Percentiles rank a stretch among this genome's conserved stretches.
Evolutionary conservation across 2,797 vertebrate genomes (phyloP).

Genomic region (Glossophaga mutica): DNA sequence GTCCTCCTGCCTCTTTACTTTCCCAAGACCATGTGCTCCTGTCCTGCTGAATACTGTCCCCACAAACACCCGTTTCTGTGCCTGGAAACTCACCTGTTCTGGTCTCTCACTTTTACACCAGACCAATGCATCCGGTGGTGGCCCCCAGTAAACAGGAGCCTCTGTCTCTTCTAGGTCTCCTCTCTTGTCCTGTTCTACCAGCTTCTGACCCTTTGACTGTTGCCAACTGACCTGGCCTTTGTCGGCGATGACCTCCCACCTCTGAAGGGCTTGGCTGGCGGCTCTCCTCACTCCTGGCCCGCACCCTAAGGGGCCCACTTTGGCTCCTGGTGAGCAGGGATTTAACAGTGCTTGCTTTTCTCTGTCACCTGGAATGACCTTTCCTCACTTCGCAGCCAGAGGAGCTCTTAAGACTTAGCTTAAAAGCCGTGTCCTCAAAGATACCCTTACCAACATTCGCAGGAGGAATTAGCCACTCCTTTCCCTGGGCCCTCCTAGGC

Average conservation of each 20-base stretch:
- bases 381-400: background rate
- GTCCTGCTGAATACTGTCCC: background rate
- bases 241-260: background rate
- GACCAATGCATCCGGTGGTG: background rate
- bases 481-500: background rate
- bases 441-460: background rate
- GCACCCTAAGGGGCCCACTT: background rate
- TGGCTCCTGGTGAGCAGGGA: background rate
- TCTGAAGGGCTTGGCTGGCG: background rate
- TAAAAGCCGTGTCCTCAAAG: background rate
- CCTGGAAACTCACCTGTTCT: background rate
- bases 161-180: background rate
- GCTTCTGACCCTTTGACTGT: background rate
- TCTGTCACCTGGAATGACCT: conserved; percentile 32
- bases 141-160: background rate
- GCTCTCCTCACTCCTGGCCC: background rate
- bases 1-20: background rate
- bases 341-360: background rate
- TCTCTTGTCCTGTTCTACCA: background rate
- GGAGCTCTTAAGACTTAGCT: background rate
- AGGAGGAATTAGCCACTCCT: background rate
- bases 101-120: background rate
- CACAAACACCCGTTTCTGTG: background rate
- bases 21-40: background rate
- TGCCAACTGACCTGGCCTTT: background rate